These are phyloP conservation scores for Pemphigus obesinymphae DNA, from an alignment of 1,140 invertebrate genomes.

Conservation along the genomic window DNA sequence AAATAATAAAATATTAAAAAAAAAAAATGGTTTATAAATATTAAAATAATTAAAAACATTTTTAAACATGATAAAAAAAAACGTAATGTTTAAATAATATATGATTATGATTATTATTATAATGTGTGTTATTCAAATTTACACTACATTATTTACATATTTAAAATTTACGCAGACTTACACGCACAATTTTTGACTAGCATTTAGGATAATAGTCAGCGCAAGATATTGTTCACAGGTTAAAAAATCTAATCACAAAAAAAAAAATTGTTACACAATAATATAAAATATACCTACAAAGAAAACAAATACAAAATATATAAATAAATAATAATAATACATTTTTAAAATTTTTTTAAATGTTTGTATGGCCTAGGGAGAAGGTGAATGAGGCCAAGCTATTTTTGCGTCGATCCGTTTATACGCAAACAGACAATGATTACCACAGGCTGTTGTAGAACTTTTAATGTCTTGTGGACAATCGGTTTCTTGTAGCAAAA, in stretches of 20 bases:
- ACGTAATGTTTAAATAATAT: background rate
- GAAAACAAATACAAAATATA: background rate
- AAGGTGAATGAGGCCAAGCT: constrained; percentile 76
- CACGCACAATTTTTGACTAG: constrained; percentile 34
- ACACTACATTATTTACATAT: constrained; percentile 30
- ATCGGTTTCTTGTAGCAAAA: constrained; percentile 76
- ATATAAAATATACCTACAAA: background rate
- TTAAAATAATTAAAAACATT: constrained; percentile 13
- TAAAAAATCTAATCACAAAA: background rate
- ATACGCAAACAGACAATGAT: constrained; percentile 86
- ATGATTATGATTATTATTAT: background rate
- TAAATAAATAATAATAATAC: background rate
- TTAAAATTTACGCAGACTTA: constrained; percentile 7
- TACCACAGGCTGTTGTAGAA: constrained; percentile 63
- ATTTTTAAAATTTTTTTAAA: background rate
- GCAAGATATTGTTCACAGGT: constrained; percentile 19
- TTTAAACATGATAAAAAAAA: background rate
- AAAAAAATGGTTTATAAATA: constrained; percentile 1
- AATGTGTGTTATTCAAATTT: constrained; percentile 3
- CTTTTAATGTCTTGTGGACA: constrained; percentile 78
- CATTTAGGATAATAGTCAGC: constrained; percentile 34
- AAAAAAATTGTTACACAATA: background rate
- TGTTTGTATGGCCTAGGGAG: background rate
- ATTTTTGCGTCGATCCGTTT: constrained; percentile 94
- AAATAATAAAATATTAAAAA: constrained; percentile 23